Conservation (phyloP, 2,113 vertebrate genomes). For the Chaetorhynchus papuensis region DNA sequence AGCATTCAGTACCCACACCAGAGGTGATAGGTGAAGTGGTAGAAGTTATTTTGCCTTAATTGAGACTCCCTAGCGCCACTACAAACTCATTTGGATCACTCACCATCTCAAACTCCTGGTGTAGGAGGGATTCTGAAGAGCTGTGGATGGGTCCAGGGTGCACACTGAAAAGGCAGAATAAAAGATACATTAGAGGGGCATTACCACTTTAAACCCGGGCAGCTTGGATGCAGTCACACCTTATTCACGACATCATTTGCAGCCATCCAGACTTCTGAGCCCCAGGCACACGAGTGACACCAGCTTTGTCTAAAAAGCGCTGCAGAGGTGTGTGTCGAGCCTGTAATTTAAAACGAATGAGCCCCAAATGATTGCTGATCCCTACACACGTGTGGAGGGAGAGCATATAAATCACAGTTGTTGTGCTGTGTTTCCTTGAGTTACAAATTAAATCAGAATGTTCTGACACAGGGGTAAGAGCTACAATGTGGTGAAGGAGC, state of each 20-base stretch:
- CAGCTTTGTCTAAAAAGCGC: background rate
- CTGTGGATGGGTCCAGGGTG: background rate
- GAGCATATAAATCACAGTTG: background rate
- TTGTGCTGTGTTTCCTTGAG: background rate
- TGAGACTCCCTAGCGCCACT: background rate
- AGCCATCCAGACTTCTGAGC: background rate
- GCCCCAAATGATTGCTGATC: background rate
- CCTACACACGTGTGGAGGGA: background rate
- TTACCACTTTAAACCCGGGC: background rate
- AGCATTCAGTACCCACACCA: background rate
- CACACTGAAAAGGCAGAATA: background rate
- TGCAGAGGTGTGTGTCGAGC: background rate
- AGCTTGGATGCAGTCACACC: background rate
- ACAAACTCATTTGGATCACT: background rate
- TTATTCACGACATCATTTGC: background rate
- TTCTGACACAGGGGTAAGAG: background rate
- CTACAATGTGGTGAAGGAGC: background rate
- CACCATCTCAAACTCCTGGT: background rate
- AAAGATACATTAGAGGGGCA: background rate
- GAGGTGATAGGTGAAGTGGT: background rate
- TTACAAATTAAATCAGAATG: background rate
- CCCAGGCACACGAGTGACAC: background rate
- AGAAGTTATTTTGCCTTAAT: background rate
- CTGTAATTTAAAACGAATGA: background rate
- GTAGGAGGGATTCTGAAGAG: background rate